phyloP scores from a whole-genome alignment of 2,797 vertebrate genomes.

The Melanotaenia parkinsoni region DNA sequence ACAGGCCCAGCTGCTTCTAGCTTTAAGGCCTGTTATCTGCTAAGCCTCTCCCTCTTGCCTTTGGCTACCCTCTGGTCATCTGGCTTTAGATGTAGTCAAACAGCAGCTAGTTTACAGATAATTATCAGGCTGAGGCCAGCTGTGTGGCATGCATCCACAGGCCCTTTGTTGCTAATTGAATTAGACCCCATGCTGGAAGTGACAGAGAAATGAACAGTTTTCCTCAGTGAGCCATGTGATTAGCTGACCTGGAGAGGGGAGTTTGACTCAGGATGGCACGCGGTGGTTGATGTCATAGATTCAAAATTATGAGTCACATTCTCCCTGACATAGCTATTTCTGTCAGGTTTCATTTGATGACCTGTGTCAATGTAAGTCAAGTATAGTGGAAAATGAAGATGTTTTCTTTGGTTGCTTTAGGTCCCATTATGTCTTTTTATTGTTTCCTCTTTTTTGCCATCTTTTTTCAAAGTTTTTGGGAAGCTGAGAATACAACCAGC shows the following conservation, averaged over 20 bases:
- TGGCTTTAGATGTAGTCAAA: constrained; percentile 62
- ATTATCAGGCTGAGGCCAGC: constrained; percentile 68
- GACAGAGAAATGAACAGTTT: constrained; percentile 62
- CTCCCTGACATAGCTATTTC: constrained; percentile 22
- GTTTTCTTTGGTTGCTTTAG: constrained; percentile 3
- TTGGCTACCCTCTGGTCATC: constrained; percentile 54
- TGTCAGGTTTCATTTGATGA: constrained; percentile 52
- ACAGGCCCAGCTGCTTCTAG: constrained; percentile 59
- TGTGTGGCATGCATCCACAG: constrained; percentile 64
- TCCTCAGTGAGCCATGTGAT: constrained; percentile 57
- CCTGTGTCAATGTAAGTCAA: constrained; percentile 49
- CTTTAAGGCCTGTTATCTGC: constrained; percentile 61
- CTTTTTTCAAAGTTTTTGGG: too few species aligned
- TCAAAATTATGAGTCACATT: constrained; percentile 24
- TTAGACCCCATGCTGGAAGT: constrained; percentile 69
- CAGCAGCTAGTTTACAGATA: constrained; percentile 67
- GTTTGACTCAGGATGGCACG: constrained; percentile 29
- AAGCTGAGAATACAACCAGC: too few species aligned
- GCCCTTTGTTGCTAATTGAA: constrained; percentile 73
- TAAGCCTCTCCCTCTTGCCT: constrained; percentile 52
- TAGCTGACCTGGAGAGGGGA: constrained; percentile 37
- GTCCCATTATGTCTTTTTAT: constrained; percentile 26
- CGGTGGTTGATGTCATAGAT: constrained; percentile 18
- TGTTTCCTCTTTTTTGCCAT: constrained; percentile 6
- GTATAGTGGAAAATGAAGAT: constrained; percentile 15